Evolutionary conservation across 2,797 vertebrate species (phyloP).

Genomic region (Myotis daubentonii): DNA sequence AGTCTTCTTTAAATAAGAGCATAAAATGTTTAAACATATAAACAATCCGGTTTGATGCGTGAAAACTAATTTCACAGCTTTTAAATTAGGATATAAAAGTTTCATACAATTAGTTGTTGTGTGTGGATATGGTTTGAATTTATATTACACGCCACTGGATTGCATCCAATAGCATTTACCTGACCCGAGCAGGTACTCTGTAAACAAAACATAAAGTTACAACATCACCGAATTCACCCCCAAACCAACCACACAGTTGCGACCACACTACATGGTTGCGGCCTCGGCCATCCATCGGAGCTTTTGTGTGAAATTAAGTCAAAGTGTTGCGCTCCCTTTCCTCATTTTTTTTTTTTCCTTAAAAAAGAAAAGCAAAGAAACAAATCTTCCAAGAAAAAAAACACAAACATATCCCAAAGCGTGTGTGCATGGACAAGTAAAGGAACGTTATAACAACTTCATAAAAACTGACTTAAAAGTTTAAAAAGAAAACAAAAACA

Average conservation of each 20-base stretch:
- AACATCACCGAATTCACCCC: conserved; percentile 84
- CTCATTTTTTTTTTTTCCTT: conserved; percentile 58
- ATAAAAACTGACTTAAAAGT: conserved; percentile 86
- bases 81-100: conserved; percentile 93
- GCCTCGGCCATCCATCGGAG: conserved; percentile 83
- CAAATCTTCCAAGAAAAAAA: conserved; percentile 83
- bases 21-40: conserved; percentile 92
- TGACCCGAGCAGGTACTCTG: conserved; percentile 89
- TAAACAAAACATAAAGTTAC: conserved; percentile 90
- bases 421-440: conserved; percentile 86
- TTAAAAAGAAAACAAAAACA: conserved; percentile 81
- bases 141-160: conserved; percentile 94
- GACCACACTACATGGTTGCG: conserved; percentile 85
- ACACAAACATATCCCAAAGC: conserved; percentile 85
- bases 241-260: conserved; percentile 85
- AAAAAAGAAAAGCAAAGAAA: conserved; percentile 81
- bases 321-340: conserved; percentile 81
- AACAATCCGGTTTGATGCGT: conserved; percentile 90
- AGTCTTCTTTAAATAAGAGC: conserved; percentile 96
- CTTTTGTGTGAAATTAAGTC: conserved; percentile 87
- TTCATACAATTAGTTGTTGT: conserved; percentile 89
- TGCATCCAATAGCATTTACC: conserved; percentile 89
- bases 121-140: conserved; percentile 92
- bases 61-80: conserved; percentile 91
- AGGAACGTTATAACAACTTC: conserved; percentile 85